Evolutionary conservation across 1,140 invertebrate species (phyloP), one percentile per base, ranked within the genome.

Genomic region (Calliphora vicina): DNA sequence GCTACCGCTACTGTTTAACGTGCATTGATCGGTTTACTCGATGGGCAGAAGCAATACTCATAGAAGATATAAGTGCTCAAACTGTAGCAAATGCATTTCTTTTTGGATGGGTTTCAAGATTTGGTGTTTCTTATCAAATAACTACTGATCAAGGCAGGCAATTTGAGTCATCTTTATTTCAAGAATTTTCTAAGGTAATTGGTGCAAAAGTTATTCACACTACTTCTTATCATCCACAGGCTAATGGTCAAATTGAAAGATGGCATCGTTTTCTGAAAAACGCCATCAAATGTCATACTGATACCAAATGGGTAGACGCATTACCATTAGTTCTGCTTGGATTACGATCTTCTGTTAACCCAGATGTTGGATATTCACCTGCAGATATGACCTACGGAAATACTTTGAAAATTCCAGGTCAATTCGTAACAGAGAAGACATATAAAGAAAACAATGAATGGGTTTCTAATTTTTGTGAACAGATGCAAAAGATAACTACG

Each of bases 131-230:
- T 5, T 2, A 20, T 0, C 45, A 25, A 17, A 87, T 92, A 10
- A 91, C 89, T 0, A 91, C 90, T 6, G 88, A 91, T 82, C 85
- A 85, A 71, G 89, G 90, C 15, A 76, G 78, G 43, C 87, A 91
- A 78, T 91, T 92, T 74, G 85, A 89, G 61, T 84, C 86, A 0
- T 20, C 81, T 2, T 8, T 87, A 0, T 88, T 87, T 80, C 45
- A 20, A 0, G 71, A 85, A 61, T 23, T 82, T 10, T 8, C 82
- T 3, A 8, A 82, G 23, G 43, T 76, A 12, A 27, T 85, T 15
- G 88, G 85, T 1, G 83, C 84, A 5, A 82, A 86, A 61, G 17
- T 72, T 78, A 20, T 83, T 85, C 2, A 88, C 88, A 15, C 87
- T 88, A 82, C 82, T 86, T 1, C 85, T 82, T n/a, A 74, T 90